These are phyloP conservation scores for Noctilio leporinus DNA, from an alignment of 2,113 vertebrate species.

Conservation along the genomic window DNA sequence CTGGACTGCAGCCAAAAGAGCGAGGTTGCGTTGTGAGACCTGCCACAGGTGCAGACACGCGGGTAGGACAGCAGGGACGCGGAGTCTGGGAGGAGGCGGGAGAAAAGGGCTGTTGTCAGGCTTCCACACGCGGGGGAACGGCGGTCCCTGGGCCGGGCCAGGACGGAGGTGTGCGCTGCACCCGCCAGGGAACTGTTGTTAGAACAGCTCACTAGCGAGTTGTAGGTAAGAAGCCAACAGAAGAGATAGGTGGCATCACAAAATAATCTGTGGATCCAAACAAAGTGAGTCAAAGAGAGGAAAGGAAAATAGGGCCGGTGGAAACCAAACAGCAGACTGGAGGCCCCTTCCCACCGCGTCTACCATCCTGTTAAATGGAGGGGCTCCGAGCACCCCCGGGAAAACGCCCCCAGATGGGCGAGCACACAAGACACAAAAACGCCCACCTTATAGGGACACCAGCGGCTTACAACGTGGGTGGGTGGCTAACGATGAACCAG, in stretches of 20 bases:
- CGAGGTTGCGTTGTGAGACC: too few relatives aligned
- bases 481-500: not conserved
- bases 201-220: accelerated
- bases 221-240: not conserved
- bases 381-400: too few relatives aligned
- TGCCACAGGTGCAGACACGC: not conserved
- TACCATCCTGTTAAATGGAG: not conserved
- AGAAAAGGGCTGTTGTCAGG: not conserved
- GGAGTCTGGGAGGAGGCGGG: not conserved
- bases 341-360: not conserved
- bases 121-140: not conserved
- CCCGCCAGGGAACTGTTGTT: accelerated
- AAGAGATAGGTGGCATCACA: not conserved
- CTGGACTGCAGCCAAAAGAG: not conserved
- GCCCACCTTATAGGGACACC: too few relatives aligned
- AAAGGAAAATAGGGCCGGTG: too few relatives aligned
- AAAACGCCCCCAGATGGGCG: too few relatives aligned
- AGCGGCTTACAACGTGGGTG: not conserved
- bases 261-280: not conserved
- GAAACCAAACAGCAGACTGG: not conserved
- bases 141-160: accelerated
- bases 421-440: too few relatives aligned
- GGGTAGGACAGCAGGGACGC: too few relatives aligned
- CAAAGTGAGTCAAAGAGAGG: too few relatives aligned
- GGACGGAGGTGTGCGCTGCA: accelerated